phyloP scores from a whole-genome alignment of 2,113 vertebrate genomes.

The Brienomyrus longianalis region DNA sequence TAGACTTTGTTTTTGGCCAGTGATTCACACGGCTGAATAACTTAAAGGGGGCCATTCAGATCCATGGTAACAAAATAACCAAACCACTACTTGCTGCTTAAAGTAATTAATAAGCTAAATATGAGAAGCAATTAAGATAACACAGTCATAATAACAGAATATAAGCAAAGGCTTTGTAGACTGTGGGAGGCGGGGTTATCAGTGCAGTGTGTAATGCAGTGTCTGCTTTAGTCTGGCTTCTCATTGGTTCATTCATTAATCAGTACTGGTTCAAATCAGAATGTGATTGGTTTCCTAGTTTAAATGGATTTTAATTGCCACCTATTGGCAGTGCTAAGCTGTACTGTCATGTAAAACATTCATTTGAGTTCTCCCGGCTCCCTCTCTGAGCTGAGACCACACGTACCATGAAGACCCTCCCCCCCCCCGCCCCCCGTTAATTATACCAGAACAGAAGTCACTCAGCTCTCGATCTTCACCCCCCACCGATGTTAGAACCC shows the following conservation, averaged over 20 bases:
- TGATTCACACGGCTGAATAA: neutral
- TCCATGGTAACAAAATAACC: neutral
- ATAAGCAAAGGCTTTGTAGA: neutral
- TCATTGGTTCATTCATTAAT: neutral
- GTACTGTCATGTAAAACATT: slow-evolving; percentile 43
- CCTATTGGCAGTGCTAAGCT: slow-evolving; percentile 34
- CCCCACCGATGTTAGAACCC: slow-evolving; percentile 23
- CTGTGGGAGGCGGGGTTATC: neutral
- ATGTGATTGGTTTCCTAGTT: neutral
- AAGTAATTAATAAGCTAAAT: neutral
- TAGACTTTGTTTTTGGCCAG: neutral
- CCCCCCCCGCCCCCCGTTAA: slow-evolving; percentile 34
- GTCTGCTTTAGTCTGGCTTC: neutral
- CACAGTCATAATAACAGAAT: neutral
- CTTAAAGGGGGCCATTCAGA: neutral
- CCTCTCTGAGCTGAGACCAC: slow-evolving; percentile 30
- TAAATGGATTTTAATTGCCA: slow-evolving; percentile 35
- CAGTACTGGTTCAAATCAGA: neutral
- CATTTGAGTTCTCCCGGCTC: slow-evolving; percentile 47
- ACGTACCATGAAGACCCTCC: slow-evolving; percentile 26
- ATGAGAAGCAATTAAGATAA: neutral
- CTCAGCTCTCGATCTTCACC: slow-evolving; percentile 18
- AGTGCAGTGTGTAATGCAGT: neutral
- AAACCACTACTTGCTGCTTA: neutral
- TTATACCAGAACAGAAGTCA: slow-evolving; percentile 34